A percentile compares a stretch with the other conserved stretches of the same genome.
These are phyloP conservation scores for Axis porcinus DNA, from an alignment of 2,113 vertebrate genomes.

Conservation along the genomic window DNA sequence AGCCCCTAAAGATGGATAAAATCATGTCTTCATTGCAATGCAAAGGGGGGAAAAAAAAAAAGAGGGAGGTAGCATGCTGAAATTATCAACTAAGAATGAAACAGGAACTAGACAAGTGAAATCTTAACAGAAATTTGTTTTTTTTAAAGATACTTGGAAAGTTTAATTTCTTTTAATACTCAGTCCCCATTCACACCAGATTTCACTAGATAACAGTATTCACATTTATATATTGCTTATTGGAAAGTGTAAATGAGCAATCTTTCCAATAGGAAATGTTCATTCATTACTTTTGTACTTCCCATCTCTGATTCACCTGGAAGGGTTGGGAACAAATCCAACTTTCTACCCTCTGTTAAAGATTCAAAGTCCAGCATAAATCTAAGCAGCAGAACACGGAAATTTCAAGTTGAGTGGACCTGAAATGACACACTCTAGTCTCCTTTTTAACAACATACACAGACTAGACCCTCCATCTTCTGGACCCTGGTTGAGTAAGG, in stretches of 20 bases:
- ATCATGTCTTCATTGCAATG: not conserved
- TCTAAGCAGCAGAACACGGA: not conserved
- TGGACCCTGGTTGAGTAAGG: not conserved
- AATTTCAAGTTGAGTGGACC: not conserved
- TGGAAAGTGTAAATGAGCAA: constrained; percentile 30
- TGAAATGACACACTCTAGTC: not conserved
- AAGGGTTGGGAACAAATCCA: constrained; percentile 44
- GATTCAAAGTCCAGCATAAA: not conserved
- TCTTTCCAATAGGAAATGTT: constrained; percentile 33
- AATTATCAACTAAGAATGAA: not conserved
- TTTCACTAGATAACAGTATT: constrained; percentile 31
- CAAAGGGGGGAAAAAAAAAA: accelerated
- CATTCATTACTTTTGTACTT: constrained; percentile 36
- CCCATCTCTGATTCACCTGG: constrained; percentile 39
- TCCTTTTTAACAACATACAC: not conserved
- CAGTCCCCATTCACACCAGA: not conserved
- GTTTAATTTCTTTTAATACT: not conserved
- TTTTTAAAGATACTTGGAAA: not conserved
- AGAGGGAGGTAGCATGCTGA: not conserved
- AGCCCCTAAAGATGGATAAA: not conserved
- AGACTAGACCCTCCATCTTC: not conserved
- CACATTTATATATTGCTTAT: not conserved
- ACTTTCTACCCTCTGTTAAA: constrained; percentile 42
- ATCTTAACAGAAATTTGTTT: not conserved
- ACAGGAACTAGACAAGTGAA: not conserved